Base-by-base conservation (phyloP, 2,797 vertebrate genomes). In the Rhyacichthys aspro region DNA sequence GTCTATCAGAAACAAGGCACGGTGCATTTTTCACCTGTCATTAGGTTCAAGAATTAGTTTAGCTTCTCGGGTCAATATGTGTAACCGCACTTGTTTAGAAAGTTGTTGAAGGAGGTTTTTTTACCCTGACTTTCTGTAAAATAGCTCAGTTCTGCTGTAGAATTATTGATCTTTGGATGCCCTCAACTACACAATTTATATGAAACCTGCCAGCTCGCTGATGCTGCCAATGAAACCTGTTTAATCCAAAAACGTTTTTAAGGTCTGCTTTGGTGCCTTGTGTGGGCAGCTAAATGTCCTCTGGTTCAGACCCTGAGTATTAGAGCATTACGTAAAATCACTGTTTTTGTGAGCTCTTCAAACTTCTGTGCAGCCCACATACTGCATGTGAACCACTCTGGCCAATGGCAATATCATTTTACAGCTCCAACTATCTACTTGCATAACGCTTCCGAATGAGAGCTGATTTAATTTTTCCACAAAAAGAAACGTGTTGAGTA, bases 321-420 rank as follows among this genome's bases (percentile, higher is more conserved):
- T 50, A 47, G 76, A 41, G 64, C 41, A 32, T 84, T 74, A 79
- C 59, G 70, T 86, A 84, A 84, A 80, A 46, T 49, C 63, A 33
- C 32, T 44, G 0, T 73, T 84, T 73, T 73, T 49, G 63, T 43
- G 1, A 11, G 65, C 48, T 68, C 43, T 63, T 67, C 58, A 62
- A 78, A 64, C 65, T 72, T 43, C 56, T 62, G 55, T 71, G 69
- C 73, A 76, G 64, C 84, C 82, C 77, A 84, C 78, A 42, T 71
- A 69, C 39, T 53, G 55, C 36, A 11, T 46, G 43, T 55, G 55
- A 68, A 66, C 39, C 55, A 63, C 36, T 61, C 42, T 55, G 58
- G 69, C 65, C 65, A 70, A 50, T 44, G 44, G 55, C 41, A 50
- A 17, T 65, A 59, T 17, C 16, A 61, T 1, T 48, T 55, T 45